Evolutionary conservation across 2,888 invertebrate species (phyloP), one percentile per base, ranked within the genome.

Genomic region (Mythimna pallens): DNA sequence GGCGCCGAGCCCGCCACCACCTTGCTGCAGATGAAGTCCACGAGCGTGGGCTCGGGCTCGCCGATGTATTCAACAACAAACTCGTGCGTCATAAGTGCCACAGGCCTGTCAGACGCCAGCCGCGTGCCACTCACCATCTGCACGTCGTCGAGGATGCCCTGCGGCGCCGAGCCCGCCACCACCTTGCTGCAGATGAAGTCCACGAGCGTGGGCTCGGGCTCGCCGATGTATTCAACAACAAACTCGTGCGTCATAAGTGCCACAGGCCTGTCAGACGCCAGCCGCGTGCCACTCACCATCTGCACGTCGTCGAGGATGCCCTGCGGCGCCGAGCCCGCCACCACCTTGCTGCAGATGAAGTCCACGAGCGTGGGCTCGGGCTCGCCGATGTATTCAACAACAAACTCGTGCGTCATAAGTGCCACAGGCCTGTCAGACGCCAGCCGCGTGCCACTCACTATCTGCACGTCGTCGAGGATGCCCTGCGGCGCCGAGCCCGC

Each of bases 21-120:
- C 97, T 99, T 99, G 90, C 99, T 99, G 96, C 99, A 99, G 92
- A 99, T 99, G 96, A 99, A 99, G 96, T 99, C 99, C n/a, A 99
- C 99, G 69, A 99, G 96, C 20, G 99, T 99, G 47, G 99, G 99
- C 94, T 99, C 99, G 25, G 99, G 99, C 95, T 99, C 99, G 54
- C 99, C 99, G 92, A 99, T 99, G 95, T 99, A 99, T 96, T 99
- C 99, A n/a, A n/a, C n/a, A n/a, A n/a, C n/a, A n/a, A n/a, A n/a
- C 12, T 40, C 40, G 40, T 40, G 40, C 40, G 40, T 40, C 40
- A 40, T 3, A 3, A 2, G 40, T 40, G 40, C 36, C 22, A 54
- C 54, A 22, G n/a, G 54, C 54, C 54, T 40, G 40, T 40, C 40
- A 40, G 40, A 40, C 40, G 40, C 40, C 40, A 40, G 40, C 40